These are phyloP conservation scores for Eurypyga helias DNA, from an alignment of 2,113 vertebrate genomes.

Conservation along the genomic window DNA sequence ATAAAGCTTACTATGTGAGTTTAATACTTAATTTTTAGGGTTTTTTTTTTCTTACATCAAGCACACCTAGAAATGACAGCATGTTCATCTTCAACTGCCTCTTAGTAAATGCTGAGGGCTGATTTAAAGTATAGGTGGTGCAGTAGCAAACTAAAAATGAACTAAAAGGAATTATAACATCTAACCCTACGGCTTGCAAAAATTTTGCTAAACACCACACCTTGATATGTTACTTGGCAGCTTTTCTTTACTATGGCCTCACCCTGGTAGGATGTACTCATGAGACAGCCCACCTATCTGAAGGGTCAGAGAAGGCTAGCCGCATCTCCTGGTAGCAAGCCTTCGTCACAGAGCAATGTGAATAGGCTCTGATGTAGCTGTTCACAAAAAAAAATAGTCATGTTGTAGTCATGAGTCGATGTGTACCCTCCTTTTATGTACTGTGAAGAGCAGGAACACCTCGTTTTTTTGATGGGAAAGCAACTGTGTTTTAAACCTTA, in stretches of 20 bases:
- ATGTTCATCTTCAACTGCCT: background rate
- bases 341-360: background rate
- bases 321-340: background rate
- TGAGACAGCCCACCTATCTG: background rate
- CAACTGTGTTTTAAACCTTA: background rate
- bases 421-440: too few relatives aligned
- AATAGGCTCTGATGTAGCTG: background rate
- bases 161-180: background rate
- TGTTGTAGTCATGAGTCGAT: accelerated
- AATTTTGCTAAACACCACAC: background rate
- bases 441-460: background rate
- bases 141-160: background rate
- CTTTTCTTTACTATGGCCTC: background rate
- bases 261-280: background rate
- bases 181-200: background rate
- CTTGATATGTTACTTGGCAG: background rate
- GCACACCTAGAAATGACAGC: background rate
- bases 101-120: background rate
- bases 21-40: background rate
- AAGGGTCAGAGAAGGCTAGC: background rate
- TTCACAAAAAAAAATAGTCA: background rate
- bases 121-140: background rate
- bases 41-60: background rate
- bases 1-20: background rate
- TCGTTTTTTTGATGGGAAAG: background rate